Evolutionary conservation across 2,797 vertebrate species (phyloP), one percentile per base, ranked within the genome.

Genomic region (Poecilia picta): DNA sequence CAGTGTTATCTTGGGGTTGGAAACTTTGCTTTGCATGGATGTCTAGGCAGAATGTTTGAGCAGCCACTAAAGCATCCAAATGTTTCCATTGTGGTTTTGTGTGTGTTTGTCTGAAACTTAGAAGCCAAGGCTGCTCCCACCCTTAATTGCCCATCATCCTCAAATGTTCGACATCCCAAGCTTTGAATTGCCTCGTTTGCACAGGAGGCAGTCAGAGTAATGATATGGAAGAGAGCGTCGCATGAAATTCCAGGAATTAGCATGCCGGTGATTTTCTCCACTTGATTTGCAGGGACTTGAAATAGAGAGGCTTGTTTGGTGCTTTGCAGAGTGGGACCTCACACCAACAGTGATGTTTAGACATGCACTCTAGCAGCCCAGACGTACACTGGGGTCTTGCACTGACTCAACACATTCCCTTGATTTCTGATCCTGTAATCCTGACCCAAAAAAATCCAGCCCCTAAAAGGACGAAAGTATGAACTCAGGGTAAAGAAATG

Each of bases 401-500:
- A 68, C 73, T 55, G 74, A 73, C 83, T 82, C 33, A 81, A 80
- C 68, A 68, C 74, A 77, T 81, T 81, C 70, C 72, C 66, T 28
- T 72, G 28, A 33, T 71, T 71, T 70, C 74, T 41, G 45, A 53
- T 80, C 28, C 74, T 75, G 80, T 81, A 83, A 83, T 87, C 77
- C 77, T 82, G 74, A 83, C 43, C 73, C 66, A 72, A 75, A 82
- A 33, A 74, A 82, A 82, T 64, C 73, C 49, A 47, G 59, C 76
- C 84, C 49, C 47, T 57, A 83, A 81, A 76, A 83, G 43, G 47
- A 81, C 80, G 83, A 55, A 83, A 64, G 74, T 80, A 87, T 91
- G 76, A 94, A 71, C 77, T 91, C 88, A 91, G 72, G 64, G 73
- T 78, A 25, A 25, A 91, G 85, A 92, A 89, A 92, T 89, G 85